phyloP scores from a whole-genome alignment of 2,888 invertebrate genomes.

The Drosophila paranaensis region DNA sequence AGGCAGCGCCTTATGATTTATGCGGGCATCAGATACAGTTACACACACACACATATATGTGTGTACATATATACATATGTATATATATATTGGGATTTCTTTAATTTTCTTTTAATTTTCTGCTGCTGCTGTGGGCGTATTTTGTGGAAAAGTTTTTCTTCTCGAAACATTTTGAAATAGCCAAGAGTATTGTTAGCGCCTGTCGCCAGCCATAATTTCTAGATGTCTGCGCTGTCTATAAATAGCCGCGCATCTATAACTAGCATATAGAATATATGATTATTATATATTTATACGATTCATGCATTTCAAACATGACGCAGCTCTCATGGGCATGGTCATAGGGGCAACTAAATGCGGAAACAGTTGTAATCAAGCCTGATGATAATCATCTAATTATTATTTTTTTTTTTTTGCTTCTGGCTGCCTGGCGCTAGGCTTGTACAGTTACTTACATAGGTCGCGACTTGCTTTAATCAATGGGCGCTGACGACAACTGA shows the following conservation, averaged over 20 bases:
- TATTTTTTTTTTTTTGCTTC: background rate
- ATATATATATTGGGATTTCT: slow-evolving; percentile 32
- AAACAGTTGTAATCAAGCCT: slow-evolving; percentile 36
- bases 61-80: background rate
- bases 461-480: slow-evolving; percentile 41
- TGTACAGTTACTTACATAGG: slow-evolving; percentile 38
- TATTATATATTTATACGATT: slow-evolving; percentile 25
- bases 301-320: slow-evolving; percentile 52
- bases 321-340: slow-evolving; percentile 3
- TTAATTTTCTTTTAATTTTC: slow-evolving; percentile 40
- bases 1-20: slow-evolving; percentile 53
- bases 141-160: slow-evolving; percentile 58
- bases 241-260: slow-evolving; percentile 43
- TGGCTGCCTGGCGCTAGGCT: slow-evolving; percentile 30
- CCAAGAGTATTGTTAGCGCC: slow-evolving; percentile 63
- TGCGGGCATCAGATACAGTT: slow-evolving; percentile 54
- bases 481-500: slow-evolving; percentile 15
- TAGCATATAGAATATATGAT: slow-evolving; percentile 25
- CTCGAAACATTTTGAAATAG: slow-evolving; percentile 52
- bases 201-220: slow-evolving; percentile 67
- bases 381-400: slow-evolving; percentile 52
- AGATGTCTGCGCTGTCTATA: slow-evolving; percentile 30
- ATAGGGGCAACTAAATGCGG: slow-evolving; percentile 40
- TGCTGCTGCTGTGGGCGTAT: slow-evolving; percentile 43
- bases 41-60: slow-evolving; percentile 2